Base-by-base conservation (phyloP, 2,888 invertebrate genomes). In the Drosophila kambysellisi region DNA sequence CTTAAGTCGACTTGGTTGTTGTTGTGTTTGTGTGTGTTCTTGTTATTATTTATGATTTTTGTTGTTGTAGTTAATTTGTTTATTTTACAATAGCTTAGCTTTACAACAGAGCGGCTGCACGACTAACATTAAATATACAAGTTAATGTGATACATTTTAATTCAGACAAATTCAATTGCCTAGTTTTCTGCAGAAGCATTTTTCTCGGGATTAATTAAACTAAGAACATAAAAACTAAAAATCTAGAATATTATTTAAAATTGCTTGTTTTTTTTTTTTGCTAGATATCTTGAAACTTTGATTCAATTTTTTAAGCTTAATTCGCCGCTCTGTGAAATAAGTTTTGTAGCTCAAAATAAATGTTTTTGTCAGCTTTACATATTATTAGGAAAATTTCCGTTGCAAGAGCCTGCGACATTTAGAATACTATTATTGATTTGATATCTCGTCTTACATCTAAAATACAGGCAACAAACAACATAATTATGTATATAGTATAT, bases 391-490 rank as follows among this genome's bases (percentile, higher is more conserved):
- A 79, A 76, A 70, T 61, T 66, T 79, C 54, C 65, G 65, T 66
- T 79, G 67, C 71, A 68, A 65, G 73, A 76, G 73, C 76, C 53
- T 65, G 76, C 73, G 62, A 69, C 68, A 75, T 65, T 78, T 75
- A 75, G 68, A 75, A 63, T 65, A 58, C 75, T 78, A 78, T 78
- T 78, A 78, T 78, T 79, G 74, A 74, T 74, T 86, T 70, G 71
- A 72, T 79, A 70, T 78, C 59, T 64, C 39, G 59, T 77, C 73
- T 83, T 80, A 59, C 51, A 50, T 70, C 58, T 70, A 73, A 48
- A 75, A 58, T 84, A 83, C 81, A 81, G 84, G 81, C 86, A 87
- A 88, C 87, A 84, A 88, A 88, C 84, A 84, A 79, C 79, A 74
- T 70, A 82, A 73, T 82, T 81, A 74, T 58, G 73, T 70, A 60